Conservation (phyloP, 2,113 vertebrate genomes). For the Protomyctophum bolini region DNA sequence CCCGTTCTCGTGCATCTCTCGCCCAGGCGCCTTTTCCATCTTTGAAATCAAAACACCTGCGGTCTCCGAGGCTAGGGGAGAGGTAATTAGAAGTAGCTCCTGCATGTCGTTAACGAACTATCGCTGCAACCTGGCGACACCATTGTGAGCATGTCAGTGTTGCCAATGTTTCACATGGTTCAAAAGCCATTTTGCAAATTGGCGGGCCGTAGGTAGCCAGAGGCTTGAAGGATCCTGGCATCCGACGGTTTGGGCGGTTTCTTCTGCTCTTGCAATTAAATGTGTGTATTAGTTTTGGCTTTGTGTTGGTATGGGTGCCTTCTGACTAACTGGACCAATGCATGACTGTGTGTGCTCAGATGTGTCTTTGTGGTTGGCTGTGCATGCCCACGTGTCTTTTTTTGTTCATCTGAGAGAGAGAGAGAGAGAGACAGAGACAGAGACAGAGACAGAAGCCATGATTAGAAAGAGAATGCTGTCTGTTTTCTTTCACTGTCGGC, state of each 20-base stretch:
- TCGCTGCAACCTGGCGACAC: too few species aligned
- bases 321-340: conserved; percentile 48
- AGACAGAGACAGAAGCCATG: conserved; percentile 44
- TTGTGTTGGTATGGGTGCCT: conserved; percentile 33
- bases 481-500: conserved; percentile 49
- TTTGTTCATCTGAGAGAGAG: conserved; percentile 9
- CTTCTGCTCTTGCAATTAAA: conserved; percentile 45
- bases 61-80: too few species aligned
- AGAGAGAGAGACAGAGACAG: conserved; percentile 1
- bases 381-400: conserved; percentile 7
- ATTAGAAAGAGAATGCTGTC: conserved; percentile 39
- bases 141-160: too few species aligned
- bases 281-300: conserved; percentile 53
- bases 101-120: too few species aligned
- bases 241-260: background rate
- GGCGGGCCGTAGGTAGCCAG: too few species aligned
- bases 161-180: too few species aligned
- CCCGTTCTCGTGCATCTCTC: too few species aligned
- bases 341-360: background rate
- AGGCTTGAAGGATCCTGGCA: too few species aligned
- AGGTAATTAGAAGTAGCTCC: too few species aligned
- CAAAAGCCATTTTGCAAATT: too few species aligned
- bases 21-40: too few species aligned
- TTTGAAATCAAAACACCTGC: too few species aligned
- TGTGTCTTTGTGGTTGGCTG: background rate